Percentiles rank a stretch among this genome's conserved stretches.
Conservation (phyloP, 2,113 vertebrate genomes). For the Prionailurus bengalensis region DNA sequence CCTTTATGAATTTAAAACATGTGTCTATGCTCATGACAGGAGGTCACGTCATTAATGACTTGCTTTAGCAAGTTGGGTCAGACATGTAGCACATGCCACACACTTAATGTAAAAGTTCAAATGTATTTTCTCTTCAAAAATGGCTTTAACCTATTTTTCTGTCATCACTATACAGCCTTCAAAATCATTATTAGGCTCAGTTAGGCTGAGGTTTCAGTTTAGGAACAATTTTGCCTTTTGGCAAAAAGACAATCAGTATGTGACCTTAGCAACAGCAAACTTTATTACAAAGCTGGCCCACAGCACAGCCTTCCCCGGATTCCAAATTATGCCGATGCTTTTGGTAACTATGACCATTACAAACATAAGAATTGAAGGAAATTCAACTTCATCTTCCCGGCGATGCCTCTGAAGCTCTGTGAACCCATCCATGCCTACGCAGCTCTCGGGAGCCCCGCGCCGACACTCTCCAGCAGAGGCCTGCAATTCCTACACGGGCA, state of each 20-base stretch:
- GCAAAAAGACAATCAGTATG: constrained; percentile 20
- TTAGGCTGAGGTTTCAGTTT: neutral
- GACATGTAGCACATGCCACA: neutral
- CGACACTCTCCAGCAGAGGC: neutral
- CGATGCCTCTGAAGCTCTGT: neutral
- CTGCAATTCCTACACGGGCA: neutral
- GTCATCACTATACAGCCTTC: neutral
- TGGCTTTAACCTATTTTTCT: constrained; percentile 61
- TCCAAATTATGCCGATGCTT: neutral
- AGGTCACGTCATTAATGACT: constrained; percentile 19
- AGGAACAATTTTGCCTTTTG: neutral
- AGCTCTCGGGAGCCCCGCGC: neutral
- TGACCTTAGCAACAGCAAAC: constrained; percentile 56
- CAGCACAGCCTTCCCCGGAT: neutral
- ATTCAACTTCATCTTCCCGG: neutral
- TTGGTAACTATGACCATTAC: neutral
- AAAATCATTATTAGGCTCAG: constrained; percentile 40
- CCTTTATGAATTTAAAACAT: constrained; percentile 64
- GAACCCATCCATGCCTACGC: neutral
- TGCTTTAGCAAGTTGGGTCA: neutral
- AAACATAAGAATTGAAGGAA: constrained; percentile 29
- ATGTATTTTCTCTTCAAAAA: constrained; percentile 53
- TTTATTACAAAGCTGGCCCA: neutral
- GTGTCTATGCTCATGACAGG: neutral
- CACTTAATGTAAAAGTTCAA: constrained; percentile 33